phyloP scores from a whole-genome alignment of 2,113 vertebrate species.

The Crotalus tigris region DNA sequence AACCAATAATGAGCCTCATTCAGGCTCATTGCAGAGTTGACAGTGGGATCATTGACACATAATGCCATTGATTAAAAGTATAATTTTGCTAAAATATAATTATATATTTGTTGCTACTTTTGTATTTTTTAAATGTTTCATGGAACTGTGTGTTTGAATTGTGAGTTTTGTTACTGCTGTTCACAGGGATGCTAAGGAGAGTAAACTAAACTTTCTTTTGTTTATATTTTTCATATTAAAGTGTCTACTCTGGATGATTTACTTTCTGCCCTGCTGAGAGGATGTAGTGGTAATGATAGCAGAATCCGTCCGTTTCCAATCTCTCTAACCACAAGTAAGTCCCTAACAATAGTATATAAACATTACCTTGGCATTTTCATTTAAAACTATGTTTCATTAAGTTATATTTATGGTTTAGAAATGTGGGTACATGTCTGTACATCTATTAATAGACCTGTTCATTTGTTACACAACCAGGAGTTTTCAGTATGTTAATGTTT shows the following conservation, averaged over 20 bases:
- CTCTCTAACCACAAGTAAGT: slow-evolving; percentile 73
- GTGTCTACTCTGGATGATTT: accelerated
- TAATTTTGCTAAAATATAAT: background rate
- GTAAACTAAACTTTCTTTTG: background rate
- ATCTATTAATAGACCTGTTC: background rate
- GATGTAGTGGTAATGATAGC: slow-evolving; percentile 81
- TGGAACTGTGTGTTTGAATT: background rate
- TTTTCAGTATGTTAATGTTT: background rate
- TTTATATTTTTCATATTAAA: background rate
- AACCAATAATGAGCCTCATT: too few species aligned
- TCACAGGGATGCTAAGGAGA: background rate
- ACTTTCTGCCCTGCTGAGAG: slow-evolving; percentile 20
- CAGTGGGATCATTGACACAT: background rate
- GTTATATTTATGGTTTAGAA: background rate
- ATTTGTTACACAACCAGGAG: background rate
- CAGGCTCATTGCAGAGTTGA: too few species aligned
- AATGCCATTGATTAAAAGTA: background rate
- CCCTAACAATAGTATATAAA: background rate
- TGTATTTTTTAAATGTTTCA: background rate
- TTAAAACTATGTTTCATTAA: background rate
- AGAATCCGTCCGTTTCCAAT: slow-evolving; percentile 68
- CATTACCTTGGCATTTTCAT: background rate
- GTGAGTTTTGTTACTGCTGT: background rate
- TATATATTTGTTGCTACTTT: background rate
- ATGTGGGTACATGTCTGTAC: background rate